Evolutionary conservation across 1,140 invertebrate species (phyloP).

Genomic region (Trichomalopsis sarcophagae): DNA sequence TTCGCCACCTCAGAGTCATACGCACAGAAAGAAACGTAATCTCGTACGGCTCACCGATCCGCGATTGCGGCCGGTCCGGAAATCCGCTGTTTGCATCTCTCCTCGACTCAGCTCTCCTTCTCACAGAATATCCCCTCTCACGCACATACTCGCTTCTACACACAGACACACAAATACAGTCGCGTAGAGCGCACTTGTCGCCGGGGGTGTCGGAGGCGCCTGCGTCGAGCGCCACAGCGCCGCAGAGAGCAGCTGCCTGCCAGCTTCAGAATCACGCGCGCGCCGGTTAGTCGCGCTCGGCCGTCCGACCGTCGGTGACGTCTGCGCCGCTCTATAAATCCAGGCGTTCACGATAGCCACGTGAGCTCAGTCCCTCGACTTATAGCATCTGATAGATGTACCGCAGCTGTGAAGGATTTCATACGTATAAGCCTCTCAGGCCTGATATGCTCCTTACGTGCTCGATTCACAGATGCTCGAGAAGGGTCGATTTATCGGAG

Average conservation of each 20-base stretch:
- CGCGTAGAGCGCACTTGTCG: background rate
- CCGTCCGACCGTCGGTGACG: constrained; percentile 16
- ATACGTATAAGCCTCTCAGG: background rate
- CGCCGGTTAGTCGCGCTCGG: constrained; percentile 17
- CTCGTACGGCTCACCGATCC: background rate
- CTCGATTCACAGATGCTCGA: background rate
- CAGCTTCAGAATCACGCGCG: background rate
- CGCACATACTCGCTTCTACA: no score
- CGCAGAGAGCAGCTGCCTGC: background rate
- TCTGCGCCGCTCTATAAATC: background rate
- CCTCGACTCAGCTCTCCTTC: background rate
- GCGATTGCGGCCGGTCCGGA: constrained; percentile 34
- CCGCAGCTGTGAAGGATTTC: background rate
- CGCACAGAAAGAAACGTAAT: background rate
- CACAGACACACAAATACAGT: background rate
- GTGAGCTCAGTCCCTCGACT: background rate
- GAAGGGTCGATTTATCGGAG: background rate
- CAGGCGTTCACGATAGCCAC: background rate
- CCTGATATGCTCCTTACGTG: no score
- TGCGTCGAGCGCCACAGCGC: constrained; percentile 38
- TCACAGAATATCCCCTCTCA: background rate
- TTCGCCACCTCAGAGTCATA: background rate
- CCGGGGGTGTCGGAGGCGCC: constrained; percentile 30
- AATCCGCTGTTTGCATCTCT: constrained; percentile 45
- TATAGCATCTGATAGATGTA: background rate